Percentiles rank a stretch among this genome's conserved stretches.
phyloP scores from a whole-genome alignment of 1,140 invertebrate species.

The Anastrepha ludens region DNA sequence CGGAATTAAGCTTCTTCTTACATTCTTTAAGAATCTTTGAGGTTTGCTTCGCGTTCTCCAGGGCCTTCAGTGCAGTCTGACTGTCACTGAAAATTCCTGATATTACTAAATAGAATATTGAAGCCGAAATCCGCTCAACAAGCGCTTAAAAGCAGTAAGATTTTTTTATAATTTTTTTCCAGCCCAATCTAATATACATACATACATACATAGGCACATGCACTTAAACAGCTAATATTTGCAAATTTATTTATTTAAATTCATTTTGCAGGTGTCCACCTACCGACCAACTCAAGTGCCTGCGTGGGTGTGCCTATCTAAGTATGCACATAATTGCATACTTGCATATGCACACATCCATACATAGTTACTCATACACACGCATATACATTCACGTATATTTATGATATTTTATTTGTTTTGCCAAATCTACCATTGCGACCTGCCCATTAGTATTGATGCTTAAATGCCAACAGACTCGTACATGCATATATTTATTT shows the following conservation, averaged over 20 bases:
- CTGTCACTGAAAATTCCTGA: too few species aligned
- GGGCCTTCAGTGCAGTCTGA: too few species aligned
- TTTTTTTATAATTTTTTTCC: too few species aligned
- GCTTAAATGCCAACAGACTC: neutral
- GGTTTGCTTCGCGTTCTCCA: too few species aligned
- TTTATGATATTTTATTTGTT: neutral
- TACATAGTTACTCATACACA: neutral
- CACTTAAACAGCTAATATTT: neutral
- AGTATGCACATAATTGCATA: neutral
- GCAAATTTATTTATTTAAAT: slow-evolving; percentile 19
- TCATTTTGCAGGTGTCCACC: neutral
- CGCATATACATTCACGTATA: neutral
- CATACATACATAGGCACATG: too few species aligned
- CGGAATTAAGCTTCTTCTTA: too few species aligned
- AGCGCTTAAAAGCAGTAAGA: too few species aligned
- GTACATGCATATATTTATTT: neutral
- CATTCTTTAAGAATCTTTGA: too few species aligned
- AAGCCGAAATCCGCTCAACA: too few species aligned
- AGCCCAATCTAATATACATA: too few species aligned
- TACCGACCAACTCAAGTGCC: neutral
- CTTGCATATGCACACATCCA: neutral
- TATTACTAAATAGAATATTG: too few species aligned
- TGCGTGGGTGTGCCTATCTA: neutral
- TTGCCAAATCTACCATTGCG: neutral
- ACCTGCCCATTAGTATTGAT: slow-evolving; percentile 19